Conservation (phyloP, 1,140 invertebrate genomes). For the Musca vetustissima region DNA sequence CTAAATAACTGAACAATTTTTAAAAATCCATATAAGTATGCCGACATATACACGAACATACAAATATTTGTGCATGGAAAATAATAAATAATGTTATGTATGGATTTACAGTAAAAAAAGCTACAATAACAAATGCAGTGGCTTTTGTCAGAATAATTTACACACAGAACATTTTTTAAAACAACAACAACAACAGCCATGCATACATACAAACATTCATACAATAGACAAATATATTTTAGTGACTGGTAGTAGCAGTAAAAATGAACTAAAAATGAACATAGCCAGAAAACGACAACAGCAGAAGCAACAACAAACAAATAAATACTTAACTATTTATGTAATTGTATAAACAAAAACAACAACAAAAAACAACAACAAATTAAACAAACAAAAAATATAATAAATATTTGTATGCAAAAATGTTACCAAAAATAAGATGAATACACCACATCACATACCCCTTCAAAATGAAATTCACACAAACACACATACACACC, state of each 20-base stretch:
- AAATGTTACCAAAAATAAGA: background rate
- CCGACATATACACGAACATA: slow-evolving; percentile 12
- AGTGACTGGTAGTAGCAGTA: background rate
- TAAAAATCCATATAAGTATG: slow-evolving; percentile 9
- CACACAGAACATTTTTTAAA: background rate
- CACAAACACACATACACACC: background rate
- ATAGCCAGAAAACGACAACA: background rate
- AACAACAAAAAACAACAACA: slow-evolving; percentile 27
- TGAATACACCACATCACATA: background rate
- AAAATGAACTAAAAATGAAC: slow-evolving; percentile 18
- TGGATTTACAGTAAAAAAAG: background rate
- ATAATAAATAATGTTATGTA: background rate
- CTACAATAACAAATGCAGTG: background rate
- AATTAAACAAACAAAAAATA: no score
- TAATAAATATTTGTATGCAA: background rate
- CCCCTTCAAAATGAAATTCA: background rate
- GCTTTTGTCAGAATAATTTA: background rate
- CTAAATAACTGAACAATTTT: slow-evolving; percentile 11
- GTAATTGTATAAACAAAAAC: slow-evolving; percentile 35
- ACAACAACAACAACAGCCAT: background rate
- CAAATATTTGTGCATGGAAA: background rate
- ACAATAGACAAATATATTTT: background rate
- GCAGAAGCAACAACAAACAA: slow-evolving; percentile 11
- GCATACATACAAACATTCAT: background rate
- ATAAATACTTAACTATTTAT: slow-evolving; percentile 31